phyloP scores from a whole-genome alignment of 2,113 vertebrate genomes.

The Mirounga angustirostris region DNA sequence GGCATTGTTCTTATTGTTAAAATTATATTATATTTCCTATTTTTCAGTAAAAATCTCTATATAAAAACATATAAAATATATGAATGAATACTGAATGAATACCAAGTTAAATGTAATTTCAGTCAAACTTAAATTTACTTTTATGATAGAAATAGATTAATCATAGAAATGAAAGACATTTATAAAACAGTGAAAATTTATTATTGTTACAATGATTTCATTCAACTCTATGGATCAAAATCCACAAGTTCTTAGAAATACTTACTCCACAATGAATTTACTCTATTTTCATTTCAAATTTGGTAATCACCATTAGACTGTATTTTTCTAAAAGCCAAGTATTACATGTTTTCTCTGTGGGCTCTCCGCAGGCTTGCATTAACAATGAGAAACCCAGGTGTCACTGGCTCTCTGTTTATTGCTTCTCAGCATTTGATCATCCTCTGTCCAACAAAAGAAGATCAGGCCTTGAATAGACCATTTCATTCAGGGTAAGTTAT shows the following conservation, averaged over 20 bases:
- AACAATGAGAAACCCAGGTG: constrained; percentile 61
- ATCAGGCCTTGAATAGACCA: constrained; percentile 51
- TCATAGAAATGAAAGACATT: not conserved
- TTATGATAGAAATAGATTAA: not conserved
- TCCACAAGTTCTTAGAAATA: not conserved
- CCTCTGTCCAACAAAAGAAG: constrained; percentile 58
- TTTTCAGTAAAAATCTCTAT: not conserved
- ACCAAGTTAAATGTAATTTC: not conserved
- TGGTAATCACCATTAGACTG: not conserved
- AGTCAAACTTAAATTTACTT: not conserved
- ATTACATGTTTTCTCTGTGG: not conserved
- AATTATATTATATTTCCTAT: not conserved
- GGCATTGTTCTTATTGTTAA: not conserved
- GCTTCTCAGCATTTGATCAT: constrained; percentile 70
- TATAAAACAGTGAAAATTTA: not conserved
- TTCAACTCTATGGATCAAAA: not conserved
- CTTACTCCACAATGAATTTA: not conserved
- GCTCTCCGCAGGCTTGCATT: not conserved
- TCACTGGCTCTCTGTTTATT: constrained; percentile 54
- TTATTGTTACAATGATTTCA: not conserved
- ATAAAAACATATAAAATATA: not conserved
- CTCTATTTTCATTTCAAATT: constrained; percentile 42
- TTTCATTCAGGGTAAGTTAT: constrained; percentile 63
- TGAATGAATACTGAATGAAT: not conserved
- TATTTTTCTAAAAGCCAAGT: constrained; percentile 38